Percentiles rank a stretch among this genome's conserved stretches.
Evolutionary conservation across 2,113 vertebrate species (phyloP).

Genomic region (Equus quagga): DNA sequence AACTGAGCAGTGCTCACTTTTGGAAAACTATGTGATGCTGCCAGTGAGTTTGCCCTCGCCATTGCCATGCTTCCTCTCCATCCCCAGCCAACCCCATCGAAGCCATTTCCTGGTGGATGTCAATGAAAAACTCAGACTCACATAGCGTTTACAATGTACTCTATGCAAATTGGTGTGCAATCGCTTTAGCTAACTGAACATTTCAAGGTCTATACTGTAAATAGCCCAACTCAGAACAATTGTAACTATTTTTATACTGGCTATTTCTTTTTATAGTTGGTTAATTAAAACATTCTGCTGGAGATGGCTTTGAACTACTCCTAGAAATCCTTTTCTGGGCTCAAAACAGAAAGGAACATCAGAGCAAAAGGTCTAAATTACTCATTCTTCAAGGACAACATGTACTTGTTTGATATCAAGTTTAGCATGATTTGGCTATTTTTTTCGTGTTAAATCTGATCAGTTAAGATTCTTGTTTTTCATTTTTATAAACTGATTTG

Average conservation of each 20-base stretch:
- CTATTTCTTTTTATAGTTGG: constrained; percentile 48
- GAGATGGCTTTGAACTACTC: background rate
- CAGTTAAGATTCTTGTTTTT: background rate
- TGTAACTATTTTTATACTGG: constrained; percentile 40
- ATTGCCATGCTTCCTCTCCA: background rate
- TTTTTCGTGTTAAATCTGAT: background rate
- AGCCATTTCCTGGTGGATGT: background rate
- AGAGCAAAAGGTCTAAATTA: background rate
- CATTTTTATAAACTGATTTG: background rate
- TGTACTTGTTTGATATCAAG: background rate
- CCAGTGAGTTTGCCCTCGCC: background rate
- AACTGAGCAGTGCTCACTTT: background rate
- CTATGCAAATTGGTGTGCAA: background rate
- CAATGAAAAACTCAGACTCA: background rate
- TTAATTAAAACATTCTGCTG: constrained; percentile 57
- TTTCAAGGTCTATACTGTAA: constrained; percentile 44
- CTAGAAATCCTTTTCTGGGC: background rate
- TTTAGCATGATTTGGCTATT: background rate
- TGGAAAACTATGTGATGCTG: background rate
- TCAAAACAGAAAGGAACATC: background rate
- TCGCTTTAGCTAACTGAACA: constrained; percentile 17
- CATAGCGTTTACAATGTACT: background rate
- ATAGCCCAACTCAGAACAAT: constrained; percentile 14
- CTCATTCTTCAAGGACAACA: background rate
- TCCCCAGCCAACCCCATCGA: background rate